Base-by-base conservation (phyloP, 2,888 invertebrate species). In the Conops quadrifasciatus region DNA sequence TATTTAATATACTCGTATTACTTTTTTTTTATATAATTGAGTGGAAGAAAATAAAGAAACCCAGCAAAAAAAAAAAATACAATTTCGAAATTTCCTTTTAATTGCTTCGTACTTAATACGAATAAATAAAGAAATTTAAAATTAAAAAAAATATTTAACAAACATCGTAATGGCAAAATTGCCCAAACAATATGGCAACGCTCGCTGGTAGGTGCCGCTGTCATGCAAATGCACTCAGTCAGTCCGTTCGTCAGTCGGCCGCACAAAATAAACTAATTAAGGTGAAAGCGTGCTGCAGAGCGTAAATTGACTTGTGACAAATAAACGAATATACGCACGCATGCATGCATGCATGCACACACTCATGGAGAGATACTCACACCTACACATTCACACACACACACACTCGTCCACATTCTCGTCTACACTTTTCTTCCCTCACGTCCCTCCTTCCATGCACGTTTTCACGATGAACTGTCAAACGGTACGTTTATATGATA, bases 241-340 rank as follows among this genome's bases (percentile, higher is more conserved):
- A 36, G 36, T 7, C 9, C 36, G 36, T 36, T 9, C 4, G 36
- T 36, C 36, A 36, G 45, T n/a, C 63, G 63, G 47, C 19, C 59
- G 16, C n/a, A 59, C 28, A 59, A 67, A 67, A 45, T 59, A 59
- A 59, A 49, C 59, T 45, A 67, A 67, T 67, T 67, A 67, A 51
- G 59, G 67, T 49, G 67, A 67, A 67, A 67, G 67, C 67, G 67
- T 47, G 67, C 67, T 59, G 45, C 28, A n/a, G 47, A 67, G 67
- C 59, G 67, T 67, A 59, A 59, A 59, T 67, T 67, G 59, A 67
- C 59, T 45, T 67, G 67, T 60, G 67, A 67, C 67, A 67, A 59
- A 67, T 30, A 59, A 59, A 67, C 43, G 47, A 1, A 60, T 30
- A 19, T 59, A 66, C 21, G 28, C 36, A 30, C 45, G 45, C 36